Conservation (phyloP, 2,113 vertebrate species). For the Puffinus mauretanicus region DNA sequence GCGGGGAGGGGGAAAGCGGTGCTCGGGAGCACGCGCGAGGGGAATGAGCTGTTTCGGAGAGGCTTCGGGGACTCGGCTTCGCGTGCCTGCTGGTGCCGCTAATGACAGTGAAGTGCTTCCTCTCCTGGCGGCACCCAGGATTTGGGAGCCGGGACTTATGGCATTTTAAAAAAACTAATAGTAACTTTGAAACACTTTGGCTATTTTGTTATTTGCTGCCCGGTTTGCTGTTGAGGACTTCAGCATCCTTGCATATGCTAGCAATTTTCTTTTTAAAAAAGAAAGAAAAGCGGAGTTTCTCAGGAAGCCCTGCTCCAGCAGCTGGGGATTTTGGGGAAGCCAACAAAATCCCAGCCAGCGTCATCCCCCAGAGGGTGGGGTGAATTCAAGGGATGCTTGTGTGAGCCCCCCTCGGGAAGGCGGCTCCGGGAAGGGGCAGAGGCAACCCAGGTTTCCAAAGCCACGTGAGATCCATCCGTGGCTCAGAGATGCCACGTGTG, state of each 20-base stretch:
- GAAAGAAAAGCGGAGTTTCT: not conserved
- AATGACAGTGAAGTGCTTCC: not conserved
- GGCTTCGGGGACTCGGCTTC: not conserved
- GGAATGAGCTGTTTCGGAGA: not conserved
- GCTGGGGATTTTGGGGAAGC: not conserved
- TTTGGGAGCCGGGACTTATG: not conserved
- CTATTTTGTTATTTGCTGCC: not conserved
- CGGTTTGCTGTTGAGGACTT: not conserved
- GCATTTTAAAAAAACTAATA: not conserved
- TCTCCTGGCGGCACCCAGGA: not conserved
- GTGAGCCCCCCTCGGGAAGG: not conserved
- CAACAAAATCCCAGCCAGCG: too few relatives aligned
- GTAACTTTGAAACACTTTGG: not conserved
- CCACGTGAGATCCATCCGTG: not conserved
- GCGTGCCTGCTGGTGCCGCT: not conserved
- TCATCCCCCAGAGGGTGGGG: too few relatives aligned
- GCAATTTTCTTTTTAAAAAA: not conserved
- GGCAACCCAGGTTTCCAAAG: not conserved
- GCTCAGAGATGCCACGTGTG: not conserved
- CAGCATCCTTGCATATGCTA: not conserved
- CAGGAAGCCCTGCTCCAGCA: not conserved
- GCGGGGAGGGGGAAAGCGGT: not conserved
- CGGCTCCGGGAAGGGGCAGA: not conserved
- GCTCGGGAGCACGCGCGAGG: not conserved
- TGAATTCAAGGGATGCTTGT: not conserved